These are phyloP conservation scores for Eupithecia insigniata DNA, from an alignment of 2,888 invertebrate genomes.

Conservation along the genomic window DNA sequence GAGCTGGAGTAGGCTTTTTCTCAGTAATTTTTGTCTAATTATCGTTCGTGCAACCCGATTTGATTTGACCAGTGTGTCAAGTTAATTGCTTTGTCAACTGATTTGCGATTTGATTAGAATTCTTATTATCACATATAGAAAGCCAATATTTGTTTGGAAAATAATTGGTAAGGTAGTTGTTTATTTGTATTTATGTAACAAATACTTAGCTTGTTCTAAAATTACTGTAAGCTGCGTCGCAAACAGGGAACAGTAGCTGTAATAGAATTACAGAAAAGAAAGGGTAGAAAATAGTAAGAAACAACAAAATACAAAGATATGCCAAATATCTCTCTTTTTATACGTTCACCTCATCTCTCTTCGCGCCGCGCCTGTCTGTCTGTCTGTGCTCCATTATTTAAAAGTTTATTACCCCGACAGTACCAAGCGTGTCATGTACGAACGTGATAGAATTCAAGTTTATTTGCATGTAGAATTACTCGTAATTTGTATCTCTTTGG, in stretches of 20 bases:
- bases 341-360: neutral
- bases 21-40: too few species aligned
- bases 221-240: too few species aligned
- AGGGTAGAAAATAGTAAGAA: neutral
- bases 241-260: neutral
- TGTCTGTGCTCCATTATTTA: neutral
- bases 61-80: too few species aligned
- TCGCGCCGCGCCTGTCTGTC: neutral
- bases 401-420: constrained; percentile 19
- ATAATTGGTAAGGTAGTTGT: too few species aligned
- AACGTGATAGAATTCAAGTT: constrained; percentile 40
- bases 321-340: neutral
- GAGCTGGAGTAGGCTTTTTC: too few species aligned
- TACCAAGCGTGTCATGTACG: constrained; percentile 28
- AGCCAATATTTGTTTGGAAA: too few species aligned
- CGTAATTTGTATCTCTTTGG: constrained; percentile 38
- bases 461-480: constrained; percentile 41
- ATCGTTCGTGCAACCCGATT: too few species aligned
- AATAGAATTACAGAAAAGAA: neutral
- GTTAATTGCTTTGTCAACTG: too few species aligned
- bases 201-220: too few species aligned
- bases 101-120: too few species aligned
- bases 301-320: neutral
- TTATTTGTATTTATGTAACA: too few species aligned
- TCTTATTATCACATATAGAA: too few species aligned